Base-by-base conservation (phyloP, 1,140 invertebrate species). In the Drosophila parvula region DNA sequence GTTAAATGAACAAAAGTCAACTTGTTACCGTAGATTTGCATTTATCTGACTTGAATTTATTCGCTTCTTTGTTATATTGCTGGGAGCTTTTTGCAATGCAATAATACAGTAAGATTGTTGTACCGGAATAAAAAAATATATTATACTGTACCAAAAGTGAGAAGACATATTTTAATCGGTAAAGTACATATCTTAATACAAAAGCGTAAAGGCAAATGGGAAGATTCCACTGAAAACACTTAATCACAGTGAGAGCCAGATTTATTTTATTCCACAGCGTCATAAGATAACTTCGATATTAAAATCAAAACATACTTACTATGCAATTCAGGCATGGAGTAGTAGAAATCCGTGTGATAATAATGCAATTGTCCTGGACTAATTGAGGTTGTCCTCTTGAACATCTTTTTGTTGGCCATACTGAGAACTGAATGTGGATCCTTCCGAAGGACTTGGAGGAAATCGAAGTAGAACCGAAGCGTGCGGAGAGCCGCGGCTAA, bases 301-400 rank as follows among this genome's bases (percentile, higher is more conserved):
- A 0, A 8, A 22, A 41, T 40, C 8, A 2, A 30, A 16, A 8
- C 0, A 10, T 22, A 83, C 90, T 91, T 78, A 91, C 90, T 91
- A 34, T 77, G 50, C 40, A 91, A 61, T 32, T 90, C 76, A n/a
- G 90, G 80, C 90, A 91, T 90, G 10, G 90, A 91, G 48, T 91
- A 91, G 27, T 90, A 91, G 47, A 91, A 88, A 71, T 91, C 90
- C 60, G 90, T 90, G 58, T 91, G 90, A 68, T 91, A 91, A 55
- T 91, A 91, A 61, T 91, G 90, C 68, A 88, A 45, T 67, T 88
- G 84, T 18, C 74, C 67, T 0, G 79, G 68, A 69, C 83, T 88
- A 2, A 80, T 78, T 4, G 78, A 73, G 2, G 73, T 74, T 16
- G 44, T 55, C 18, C 77, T 61, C 16, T 83, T 89, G 45, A 78